Percentiles rank a stretch among this genome's conserved stretches.
These are phyloP conservation scores for Squalus acanthias DNA, from an alignment of 2,797 vertebrate species.

Conservation along the genomic window DNA sequence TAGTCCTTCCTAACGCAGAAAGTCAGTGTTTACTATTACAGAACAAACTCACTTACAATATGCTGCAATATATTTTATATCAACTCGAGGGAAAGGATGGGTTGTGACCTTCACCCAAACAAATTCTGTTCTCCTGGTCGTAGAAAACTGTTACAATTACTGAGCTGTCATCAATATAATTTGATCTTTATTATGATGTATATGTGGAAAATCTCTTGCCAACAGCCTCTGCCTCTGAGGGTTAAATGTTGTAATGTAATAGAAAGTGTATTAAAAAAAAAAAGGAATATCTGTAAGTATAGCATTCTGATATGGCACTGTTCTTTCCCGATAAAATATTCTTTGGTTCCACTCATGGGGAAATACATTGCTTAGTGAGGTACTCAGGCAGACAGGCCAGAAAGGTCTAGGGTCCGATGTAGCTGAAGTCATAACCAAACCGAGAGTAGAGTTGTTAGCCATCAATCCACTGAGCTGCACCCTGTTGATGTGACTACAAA, in stretches of 20 bases:
- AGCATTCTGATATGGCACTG: background rate
- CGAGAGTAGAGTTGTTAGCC: background rate
- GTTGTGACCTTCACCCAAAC: background rate
- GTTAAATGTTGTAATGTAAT: background rate
- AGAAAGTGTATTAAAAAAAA: background rate
- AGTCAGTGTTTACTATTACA: background rate
- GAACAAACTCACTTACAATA: background rate
- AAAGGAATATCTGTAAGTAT: background rate
- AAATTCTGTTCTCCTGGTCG: background rate
- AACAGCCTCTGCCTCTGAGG: background rate
- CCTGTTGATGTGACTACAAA: background rate
- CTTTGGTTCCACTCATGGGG: background rate
- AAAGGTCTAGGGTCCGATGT: background rate
- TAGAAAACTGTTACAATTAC: constrained; percentile 6
- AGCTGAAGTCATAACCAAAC: background rate
- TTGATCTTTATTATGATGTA: constrained; percentile 26
- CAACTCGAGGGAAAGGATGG: background rate
- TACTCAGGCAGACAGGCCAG: background rate
- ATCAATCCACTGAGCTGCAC: background rate
- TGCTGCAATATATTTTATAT: background rate
- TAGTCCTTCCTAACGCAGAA: background rate
- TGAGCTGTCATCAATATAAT: constrained; percentile 22
- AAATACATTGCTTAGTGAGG: background rate
- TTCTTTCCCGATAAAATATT: background rate
- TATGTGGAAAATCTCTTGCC: background rate